Evolutionary conservation across 2,888 invertebrate species (phyloP).

Genomic region (Dasysyrphus tricinctus): DNA sequence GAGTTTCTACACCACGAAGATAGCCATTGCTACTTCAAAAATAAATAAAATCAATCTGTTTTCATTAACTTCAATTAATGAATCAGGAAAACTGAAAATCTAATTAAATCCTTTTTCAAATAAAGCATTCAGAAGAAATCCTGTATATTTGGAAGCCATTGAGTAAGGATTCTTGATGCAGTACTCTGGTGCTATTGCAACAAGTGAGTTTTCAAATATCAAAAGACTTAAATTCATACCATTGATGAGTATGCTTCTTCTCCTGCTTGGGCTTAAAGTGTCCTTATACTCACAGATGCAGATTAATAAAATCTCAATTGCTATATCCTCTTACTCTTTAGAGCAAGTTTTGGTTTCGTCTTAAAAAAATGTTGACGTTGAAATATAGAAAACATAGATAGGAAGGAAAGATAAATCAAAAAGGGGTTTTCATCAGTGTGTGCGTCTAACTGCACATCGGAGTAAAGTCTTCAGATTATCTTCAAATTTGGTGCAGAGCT

Average conservation of each 20-base stretch:
- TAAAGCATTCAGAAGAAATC: background rate
- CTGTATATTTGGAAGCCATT: background rate
- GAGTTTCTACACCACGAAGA: background rate
- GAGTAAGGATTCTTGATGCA: background rate
- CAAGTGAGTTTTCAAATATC: background rate
- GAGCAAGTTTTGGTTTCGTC: too few relatives aligned
- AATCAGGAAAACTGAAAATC: slow-evolving; percentile 42
- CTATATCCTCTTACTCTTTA: too few relatives aligned
- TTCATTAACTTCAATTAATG: slow-evolving; percentile 64
- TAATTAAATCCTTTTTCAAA: slow-evolving; percentile 33
- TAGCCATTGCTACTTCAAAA: background rate
- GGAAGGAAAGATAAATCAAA: too few relatives aligned
- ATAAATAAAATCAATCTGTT: slow-evolving; percentile 55
- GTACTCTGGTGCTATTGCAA: background rate
- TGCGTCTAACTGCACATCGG: too few relatives aligned
- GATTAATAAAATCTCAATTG: too few relatives aligned
- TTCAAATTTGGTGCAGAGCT: too few relatives aligned
- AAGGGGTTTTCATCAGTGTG: too few relatives aligned
- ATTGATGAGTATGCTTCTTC: background rate
- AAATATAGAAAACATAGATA: too few relatives aligned
- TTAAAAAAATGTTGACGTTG: too few relatives aligned
- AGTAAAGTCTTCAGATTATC: too few relatives aligned
- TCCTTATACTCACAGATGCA: too few relatives aligned
- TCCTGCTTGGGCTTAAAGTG: background rate
- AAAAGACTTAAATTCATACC: background rate